These are phyloP conservation scores for Rhynchonycteris naso DNA, from an alignment of 2,797 vertebrate species.

Conservation along the genomic window DNA sequence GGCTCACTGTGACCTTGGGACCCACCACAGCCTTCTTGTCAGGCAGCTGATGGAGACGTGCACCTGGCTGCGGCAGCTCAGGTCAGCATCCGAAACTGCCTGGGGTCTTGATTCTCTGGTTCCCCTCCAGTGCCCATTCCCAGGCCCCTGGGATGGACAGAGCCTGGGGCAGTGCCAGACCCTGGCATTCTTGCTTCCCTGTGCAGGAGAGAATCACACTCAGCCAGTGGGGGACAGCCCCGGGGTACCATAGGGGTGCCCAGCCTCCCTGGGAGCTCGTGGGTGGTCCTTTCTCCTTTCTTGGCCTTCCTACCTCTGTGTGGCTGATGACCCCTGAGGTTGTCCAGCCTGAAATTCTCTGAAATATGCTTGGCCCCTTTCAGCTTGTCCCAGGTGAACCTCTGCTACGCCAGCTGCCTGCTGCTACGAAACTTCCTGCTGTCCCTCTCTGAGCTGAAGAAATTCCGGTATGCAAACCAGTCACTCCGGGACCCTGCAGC, in stretches of 20 bases:
- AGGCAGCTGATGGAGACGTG: conserved; percentile 80
- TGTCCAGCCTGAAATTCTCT: not conserved
- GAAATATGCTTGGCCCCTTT: conserved; percentile 48
- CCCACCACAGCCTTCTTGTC: conserved; percentile 64
- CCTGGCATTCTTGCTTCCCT: not conserved
- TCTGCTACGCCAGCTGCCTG: conserved; percentile 82
- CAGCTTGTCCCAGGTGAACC: conserved; percentile 88
- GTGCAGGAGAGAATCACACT: not conserved
- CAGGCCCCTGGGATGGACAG: not conserved
- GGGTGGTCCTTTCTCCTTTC: not conserved
- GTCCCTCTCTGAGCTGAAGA: conserved; percentile 85
- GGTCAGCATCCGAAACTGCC: conserved; percentile 83
- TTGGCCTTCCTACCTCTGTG: not conserved
- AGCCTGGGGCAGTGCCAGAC: not conserved
- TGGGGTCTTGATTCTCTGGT: not conserved
- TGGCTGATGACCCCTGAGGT: not conserved
- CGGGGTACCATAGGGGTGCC: not conserved
- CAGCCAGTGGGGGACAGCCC: not conserved
- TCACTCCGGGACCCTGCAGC: accelerated
- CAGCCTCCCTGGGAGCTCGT: not conserved
- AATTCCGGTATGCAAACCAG: conserved; percentile 85
- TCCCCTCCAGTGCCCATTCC: not conserved
- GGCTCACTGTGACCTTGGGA: conserved; percentile 80
- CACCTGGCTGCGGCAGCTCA: conserved; percentile 85
- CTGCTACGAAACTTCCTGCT: conserved; percentile 85